Base-by-base conservation (phyloP, 2,888 invertebrate genomes). In the Plemyria rubiginata region DNA sequence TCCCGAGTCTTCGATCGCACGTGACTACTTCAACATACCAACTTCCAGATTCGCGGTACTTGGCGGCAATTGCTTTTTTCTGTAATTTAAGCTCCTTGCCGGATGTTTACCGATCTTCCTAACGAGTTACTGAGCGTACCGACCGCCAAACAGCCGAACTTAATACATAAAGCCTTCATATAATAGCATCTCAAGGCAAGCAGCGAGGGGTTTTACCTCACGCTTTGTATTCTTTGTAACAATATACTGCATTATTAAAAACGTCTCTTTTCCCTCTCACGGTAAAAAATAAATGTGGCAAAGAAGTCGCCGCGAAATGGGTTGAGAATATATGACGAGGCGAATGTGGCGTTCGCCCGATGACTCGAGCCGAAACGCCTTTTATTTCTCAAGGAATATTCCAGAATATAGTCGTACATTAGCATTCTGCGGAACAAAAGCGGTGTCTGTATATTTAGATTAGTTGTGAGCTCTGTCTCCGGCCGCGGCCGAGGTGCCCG, bases 171-270 rank as follows among this genome's bases (percentile, higher is more conserved):
- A 82, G 77, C 76, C 77, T 76, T 82, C 82, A 82, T 81, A 78
- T 77, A 75, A 77, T 74, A 76, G 74, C 77, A 71, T 73, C 73
- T 79, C 79, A 81, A 81, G 82, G 79, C 76, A 73, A 76, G 73
- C 68, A 66, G 72, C 78, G 74, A 75, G 76, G 78, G 79, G 81
- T 81, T 81, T 84, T 80, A 77, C 79, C 76, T 76, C 75, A 77
- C 79, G 80, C 87, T 86, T 85, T 85, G 86, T 85, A 80, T 82
- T 86, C 87, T 86, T 86, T 86, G 87, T 88, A 82, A 87, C 86
- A 82, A 84, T 84, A 84, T 81, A 81, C 83, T 90, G 84, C 82
- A 90, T 91, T 90, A 90, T 90, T 87, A 87, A 91, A 81, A 81
- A 79, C 77, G 81, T 83, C 84, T 82, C 79, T 79, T 78, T 81